phyloP scores from a whole-genome alignment of 2,797 vertebrate genomes.

The Acanthis flammea region DNA sequence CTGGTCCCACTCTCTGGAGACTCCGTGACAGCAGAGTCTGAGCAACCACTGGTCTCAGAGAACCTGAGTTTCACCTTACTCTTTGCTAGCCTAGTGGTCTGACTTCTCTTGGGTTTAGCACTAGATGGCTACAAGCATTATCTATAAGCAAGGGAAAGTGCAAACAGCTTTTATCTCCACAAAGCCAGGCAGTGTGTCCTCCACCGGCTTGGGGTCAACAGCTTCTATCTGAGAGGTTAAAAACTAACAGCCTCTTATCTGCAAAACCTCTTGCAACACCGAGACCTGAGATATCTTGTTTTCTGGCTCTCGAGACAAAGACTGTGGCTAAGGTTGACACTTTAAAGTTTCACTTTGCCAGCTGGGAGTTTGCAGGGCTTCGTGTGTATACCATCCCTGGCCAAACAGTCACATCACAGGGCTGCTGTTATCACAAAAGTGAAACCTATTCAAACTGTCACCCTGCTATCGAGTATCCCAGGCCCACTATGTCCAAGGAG shows the following conservation, averaged over 20 bases:
- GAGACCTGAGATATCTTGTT: not conserved
- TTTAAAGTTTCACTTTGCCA: not conserved
- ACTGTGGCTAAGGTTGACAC: rapidly evolving
- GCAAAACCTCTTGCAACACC: not conserved
- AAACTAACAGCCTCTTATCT: constrained; percentile 30
- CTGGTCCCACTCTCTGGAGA: not conserved
- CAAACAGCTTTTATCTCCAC: constrained; percentile 48
- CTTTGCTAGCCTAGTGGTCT: not conserved
- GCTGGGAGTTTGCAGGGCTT: not conserved
- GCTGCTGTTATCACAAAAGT: not conserved
- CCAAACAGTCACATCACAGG: not conserved
- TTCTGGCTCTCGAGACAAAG: not conserved
- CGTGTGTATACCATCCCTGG: not conserved
- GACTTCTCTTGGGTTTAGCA: not conserved
- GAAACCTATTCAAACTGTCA: not conserved
- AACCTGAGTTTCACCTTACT: not conserved
- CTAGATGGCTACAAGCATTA: not conserved
- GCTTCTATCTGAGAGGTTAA: not conserved
- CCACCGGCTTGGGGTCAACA: not conserved
- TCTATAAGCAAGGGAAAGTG: not conserved
- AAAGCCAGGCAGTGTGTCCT: not conserved
- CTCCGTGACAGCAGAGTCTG: not conserved
- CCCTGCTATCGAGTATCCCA: not conserved
- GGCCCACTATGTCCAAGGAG: not conserved
- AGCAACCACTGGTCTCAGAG: not conserved